These are phyloP conservation scores for Nineta flava DNA, from an alignment of 2,888 invertebrate species.

Conservation along the genomic window DNA sequence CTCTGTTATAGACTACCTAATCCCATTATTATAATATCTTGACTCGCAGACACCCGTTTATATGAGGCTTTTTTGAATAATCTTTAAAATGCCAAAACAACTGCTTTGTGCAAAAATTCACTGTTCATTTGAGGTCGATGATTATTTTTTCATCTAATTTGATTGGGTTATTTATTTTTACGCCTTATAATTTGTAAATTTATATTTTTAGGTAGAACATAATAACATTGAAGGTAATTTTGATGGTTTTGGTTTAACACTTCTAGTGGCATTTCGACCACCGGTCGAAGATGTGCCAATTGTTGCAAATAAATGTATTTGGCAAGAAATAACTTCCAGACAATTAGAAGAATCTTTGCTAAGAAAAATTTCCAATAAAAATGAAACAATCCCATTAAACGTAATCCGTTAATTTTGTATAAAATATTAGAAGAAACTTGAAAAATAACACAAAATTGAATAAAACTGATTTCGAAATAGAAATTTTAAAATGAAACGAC, in stretches of 20 bases:
- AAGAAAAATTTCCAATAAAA: slow-evolving; percentile 52
- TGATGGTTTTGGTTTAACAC: slow-evolving; percentile 69
- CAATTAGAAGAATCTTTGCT: slow-evolving; percentile 52
- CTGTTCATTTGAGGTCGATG: no score
- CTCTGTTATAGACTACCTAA: no score
- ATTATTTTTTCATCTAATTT: not conserved
- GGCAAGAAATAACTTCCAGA: slow-evolving; percentile 59
- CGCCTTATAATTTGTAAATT: no score
- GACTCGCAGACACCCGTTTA: no score
- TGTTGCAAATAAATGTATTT: slow-evolving; percentile 67
- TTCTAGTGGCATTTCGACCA: slow-evolving; percentile 68
- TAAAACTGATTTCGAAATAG: no score
- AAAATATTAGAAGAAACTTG: no score
- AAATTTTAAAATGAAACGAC: slow-evolving; percentile 56
- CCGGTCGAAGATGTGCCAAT: slow-evolving; percentile 75
- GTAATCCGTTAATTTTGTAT: slow-evolving; percentile 49
- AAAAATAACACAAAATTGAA: no score
- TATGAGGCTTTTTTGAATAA: no score
- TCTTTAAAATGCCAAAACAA: no score
- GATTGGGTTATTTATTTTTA: no score
- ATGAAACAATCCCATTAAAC: slow-evolving; percentile 65
- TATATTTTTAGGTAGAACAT: slow-evolving; percentile 40
- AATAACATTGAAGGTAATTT: slow-evolving; percentile 30
- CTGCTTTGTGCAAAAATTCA: no score
- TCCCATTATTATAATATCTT: no score